Conservation (phyloP, 2,888 invertebrate species). For the Platycheirus albimanus region DNA sequence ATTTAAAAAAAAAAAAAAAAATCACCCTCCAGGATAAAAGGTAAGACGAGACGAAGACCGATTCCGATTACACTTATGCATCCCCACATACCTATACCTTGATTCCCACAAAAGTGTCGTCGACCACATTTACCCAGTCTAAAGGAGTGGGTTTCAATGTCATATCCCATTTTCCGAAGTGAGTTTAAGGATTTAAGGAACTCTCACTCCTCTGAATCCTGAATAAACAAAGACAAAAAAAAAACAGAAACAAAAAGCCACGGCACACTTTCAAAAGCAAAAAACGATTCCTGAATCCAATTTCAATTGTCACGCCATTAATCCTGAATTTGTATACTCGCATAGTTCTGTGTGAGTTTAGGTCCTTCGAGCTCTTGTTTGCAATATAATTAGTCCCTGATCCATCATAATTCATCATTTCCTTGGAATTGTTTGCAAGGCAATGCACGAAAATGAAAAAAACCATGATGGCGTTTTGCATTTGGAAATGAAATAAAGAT, state of each 20-base stretch:
- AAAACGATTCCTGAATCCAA: conserved; percentile 25
- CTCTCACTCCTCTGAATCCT: background rate
- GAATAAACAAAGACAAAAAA: conserved; percentile 37
- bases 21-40: conserved; percentile 46
- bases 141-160: conserved; percentile 50
- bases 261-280: conserved; percentile 51
- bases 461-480: conserved; percentile 30
- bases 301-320: conserved; percentile 62
- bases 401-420: conserved; percentile 75
- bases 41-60: conserved; percentile 43
- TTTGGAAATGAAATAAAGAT: conserved; percentile 60
- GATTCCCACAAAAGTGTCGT: conserved; percentile 9
- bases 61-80: conserved; percentile 60
- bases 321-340: conserved; percentile 43
- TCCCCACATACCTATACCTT: conserved; percentile 47
- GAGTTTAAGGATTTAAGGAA: conserved; percentile 43
- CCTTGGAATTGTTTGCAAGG: conserved; percentile 39
- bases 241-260: background rate
- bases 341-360: conserved; percentile 6
- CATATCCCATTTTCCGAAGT: conserved; percentile 3
- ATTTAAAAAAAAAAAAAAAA: conserved; percentile 44
- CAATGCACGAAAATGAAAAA: background rate
- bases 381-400: conserved; percentile 71
- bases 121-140: too few species aligned
- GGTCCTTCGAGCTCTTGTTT: conserved; percentile 60